Base-by-base conservation (phyloP, 1,140 invertebrate species). In the Alviniconcha marisindica region DNA sequence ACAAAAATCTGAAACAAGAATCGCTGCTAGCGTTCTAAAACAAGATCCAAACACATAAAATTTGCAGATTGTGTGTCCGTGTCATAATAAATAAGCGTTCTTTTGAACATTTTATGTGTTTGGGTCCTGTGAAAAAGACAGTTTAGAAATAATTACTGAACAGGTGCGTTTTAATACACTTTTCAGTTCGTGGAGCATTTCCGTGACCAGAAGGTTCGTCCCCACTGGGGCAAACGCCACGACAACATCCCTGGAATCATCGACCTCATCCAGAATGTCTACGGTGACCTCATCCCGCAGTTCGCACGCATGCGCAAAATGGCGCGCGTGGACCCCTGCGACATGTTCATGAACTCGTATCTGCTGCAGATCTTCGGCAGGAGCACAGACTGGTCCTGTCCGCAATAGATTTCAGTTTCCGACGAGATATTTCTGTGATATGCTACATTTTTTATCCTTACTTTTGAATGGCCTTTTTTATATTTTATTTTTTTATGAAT, bases 281-380 rank as follows among this genome's bases (percentile, higher is more conserved):
- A 87, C 77, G 84, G 84, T 15, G 31, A 82, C n/a, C 78, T 82
- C 24, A 44, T 87, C 4, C 28, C 28, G 31, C 40, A 74, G 18
- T 87, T 87, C 66, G 4, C 69, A 42, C 31, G 54, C 44, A 83
- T 83, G 69, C 77, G 71, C 40, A 42, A 38, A 82, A 2, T 71
- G 63, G 82, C 82, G 5, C 33, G 24, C 1, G 80, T 87, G 21
- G 86, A 87, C 77, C 86, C 84, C 3, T 84, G 82, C 78, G 86
- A 87, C 51, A 85, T 84, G 82, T 87, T 87, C 78, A 87, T 87
- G 86, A 87, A 87, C 56, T 71, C 73, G 28, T 87, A 87, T 51
- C 74, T 87, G 18, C 44, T 84, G n/a, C 2, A 73, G 24, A 83
- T 87, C 5, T 87, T 87, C 82, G 86, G 86, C 4, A 24, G 80